Evolutionary conservation across 2,797 vertebrate species (phyloP).

Genomic region (Dendrocincla fuliginosa): DNA sequence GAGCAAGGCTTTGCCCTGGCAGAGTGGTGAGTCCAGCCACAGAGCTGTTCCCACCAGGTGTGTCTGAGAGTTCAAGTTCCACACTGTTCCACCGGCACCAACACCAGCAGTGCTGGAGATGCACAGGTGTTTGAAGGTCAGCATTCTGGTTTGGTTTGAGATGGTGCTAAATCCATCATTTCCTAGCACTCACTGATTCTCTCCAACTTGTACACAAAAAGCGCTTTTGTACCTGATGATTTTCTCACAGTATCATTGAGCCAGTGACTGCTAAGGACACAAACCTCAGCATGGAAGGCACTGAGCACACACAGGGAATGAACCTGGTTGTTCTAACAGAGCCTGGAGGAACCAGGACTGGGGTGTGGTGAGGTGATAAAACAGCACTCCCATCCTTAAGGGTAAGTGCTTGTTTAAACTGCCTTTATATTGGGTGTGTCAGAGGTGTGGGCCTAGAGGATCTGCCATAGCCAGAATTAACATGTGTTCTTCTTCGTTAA

Average conservation of each 20-base stretch:
- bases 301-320: neutral
- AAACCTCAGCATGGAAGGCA: neutral
- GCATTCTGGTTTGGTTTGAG: neutral
- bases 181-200: neutral
- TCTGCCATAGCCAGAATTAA: slow-evolving; percentile 44
- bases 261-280: neutral
- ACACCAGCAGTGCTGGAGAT: neutral
- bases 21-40: neutral
- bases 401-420: slow-evolving; percentile 41
- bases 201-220: neutral
- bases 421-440: slow-evolving; percentile 28
- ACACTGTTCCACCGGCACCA: neutral
- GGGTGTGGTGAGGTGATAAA: slow-evolving; percentile 35
- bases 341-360: slow-evolving; percentile 19
- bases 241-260: neutral
- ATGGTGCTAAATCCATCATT: neutral
- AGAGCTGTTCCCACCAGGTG: neutral
- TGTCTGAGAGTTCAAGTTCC: neutral
- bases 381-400: slow-evolving; percentile 39
- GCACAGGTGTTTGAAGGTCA: neutral
- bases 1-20: neutral
- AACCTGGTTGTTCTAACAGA: neutral
- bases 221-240: neutral
- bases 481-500: neutral
- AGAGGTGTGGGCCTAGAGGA: slow-evolving; percentile 15